Conservation (phyloP, 1,140 invertebrate species). For the Ptiloglossa arizonensis region DNA sequence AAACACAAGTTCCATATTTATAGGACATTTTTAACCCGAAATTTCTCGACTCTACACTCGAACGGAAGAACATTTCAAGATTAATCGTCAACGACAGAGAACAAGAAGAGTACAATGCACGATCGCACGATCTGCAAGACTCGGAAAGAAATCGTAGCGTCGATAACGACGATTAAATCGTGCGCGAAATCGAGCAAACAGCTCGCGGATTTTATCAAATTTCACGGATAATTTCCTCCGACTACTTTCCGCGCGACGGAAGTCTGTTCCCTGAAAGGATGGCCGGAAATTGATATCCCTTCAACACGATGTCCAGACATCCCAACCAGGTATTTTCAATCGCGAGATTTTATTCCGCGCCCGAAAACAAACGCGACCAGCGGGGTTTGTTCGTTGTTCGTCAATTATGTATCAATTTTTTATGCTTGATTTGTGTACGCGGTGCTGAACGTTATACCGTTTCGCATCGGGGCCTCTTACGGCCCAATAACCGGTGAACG, state of each 20-base stretch:
- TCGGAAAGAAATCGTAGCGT: neutral
- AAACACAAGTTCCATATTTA: too few species aligned
- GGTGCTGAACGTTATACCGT: neutral
- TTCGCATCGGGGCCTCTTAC: neutral
- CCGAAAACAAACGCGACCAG: neutral
- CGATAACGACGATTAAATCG: constrained; percentile 2
- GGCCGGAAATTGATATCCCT: constrained; percentile 41
- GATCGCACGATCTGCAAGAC: too few species aligned
- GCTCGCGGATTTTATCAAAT: constrained; percentile 21
- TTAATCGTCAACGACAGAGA: too few species aligned
- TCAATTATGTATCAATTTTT: constrained; percentile 28
- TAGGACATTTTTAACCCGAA: too few species aligned
- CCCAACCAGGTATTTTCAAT: neutral
- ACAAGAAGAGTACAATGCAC: too few species aligned
- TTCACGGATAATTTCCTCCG: constrained; percentile 39
- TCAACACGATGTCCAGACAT: neutral
- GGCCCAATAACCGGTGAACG: constrained; percentile 5
- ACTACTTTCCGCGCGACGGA: constrained; percentile 17
- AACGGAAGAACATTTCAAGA: too few species aligned
- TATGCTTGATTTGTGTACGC: constrained; percentile 19
- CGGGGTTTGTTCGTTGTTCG: neutral
- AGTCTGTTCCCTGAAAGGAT: neutral
- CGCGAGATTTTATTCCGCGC: neutral
- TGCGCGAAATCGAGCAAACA: constrained; percentile 25
- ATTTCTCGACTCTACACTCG: too few species aligned